These are phyloP conservation scores for Hydra vulgaris DNA, from an alignment of 30 jellyfish, hydroid and myxozoan genomes.

Conservation along the genomic window DNA sequence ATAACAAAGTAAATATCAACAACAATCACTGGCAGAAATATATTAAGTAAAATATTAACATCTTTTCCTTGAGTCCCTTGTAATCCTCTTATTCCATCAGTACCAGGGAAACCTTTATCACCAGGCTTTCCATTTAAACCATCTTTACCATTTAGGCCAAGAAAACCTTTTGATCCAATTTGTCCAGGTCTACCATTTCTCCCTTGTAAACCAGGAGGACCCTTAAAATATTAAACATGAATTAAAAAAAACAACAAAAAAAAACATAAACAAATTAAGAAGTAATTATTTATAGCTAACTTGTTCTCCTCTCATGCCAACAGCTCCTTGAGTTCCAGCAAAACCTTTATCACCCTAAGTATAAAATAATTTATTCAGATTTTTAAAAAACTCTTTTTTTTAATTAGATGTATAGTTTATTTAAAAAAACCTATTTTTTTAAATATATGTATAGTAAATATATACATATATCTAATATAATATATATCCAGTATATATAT, in stretches of 20 bases:
- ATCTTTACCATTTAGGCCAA: slow-evolving; percentile 55
- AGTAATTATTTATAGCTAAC: background rate
- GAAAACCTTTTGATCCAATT: slow-evolving; percentile 71
- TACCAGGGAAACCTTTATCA: slow-evolving; percentile 36
- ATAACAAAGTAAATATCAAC: too few relatives aligned
- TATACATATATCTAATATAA: too few relatives aligned
- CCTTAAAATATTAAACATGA: slow-evolving; percentile 3
- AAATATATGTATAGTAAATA: too few relatives aligned
- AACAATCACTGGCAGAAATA: background rate
- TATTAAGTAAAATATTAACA: background rate
- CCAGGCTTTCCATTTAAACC: slow-evolving; percentile 93
- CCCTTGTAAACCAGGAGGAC: slow-evolving; percentile 57
- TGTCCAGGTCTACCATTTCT: slow-evolving; percentile 53
- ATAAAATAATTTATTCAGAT: background rate
- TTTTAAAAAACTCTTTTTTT: too few relatives aligned
- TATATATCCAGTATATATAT: too few relatives aligned
- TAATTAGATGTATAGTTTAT: too few relatives aligned
- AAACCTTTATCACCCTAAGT: slow-evolving; percentile 53
- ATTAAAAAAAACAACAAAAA: background rate
- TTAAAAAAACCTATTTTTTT: too few relatives aligned
- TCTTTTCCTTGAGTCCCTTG: slow-evolving; percentile 11
- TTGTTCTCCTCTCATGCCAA: slow-evolving; percentile 12
- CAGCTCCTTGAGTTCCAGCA: slow-evolving; percentile 1
- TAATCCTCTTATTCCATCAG: slow-evolving; percentile 24
- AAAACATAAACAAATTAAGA: background rate